Base-by-base conservation (phyloP, 1,140 invertebrate species). In the Rhizoglyphus robini region DNA sequence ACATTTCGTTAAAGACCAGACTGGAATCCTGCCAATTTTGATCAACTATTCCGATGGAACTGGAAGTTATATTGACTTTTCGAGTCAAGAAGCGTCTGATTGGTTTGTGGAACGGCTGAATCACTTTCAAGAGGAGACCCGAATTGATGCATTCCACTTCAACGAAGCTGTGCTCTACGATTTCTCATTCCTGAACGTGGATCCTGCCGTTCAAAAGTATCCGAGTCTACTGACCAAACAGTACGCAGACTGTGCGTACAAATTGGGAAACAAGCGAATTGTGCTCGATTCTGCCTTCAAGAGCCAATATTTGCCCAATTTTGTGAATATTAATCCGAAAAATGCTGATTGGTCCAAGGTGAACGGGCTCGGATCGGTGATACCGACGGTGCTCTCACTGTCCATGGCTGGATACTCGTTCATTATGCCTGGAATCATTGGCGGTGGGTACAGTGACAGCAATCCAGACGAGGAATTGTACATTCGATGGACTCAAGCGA, bases 341-440 rank as follows among this genome's bases (percentile, higher is more conserved):
- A 83, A 87, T 72, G 86, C 87, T 0, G 79, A 77, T 49, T 95
- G 89, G 89, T 82, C 81, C 4, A 79, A 83, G 68, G 81, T 86
- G 66, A 89, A 90, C 74, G 90, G 90, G 0, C 69, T 84, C 20
- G 71, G 76, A 68, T 87, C 88, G 0, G 71, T 95, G 8, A 83
- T 95, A 38, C 87, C 89, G 0, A 86, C 87, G 1, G 74, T 87
- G 0, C 75, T 93, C 1, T 84, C 86, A 20, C 46, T 72, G 65
- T 69, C 54, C 69, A 73, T 92, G 41, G 83, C 86, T 69, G 90
- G 90, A 4, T 94, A 94, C 75, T 81, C 84, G 0, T 84, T 87
- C 70, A 85, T 93, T 4, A 75, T 95, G 1, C 88, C 90, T 0
- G 90, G 94, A 72, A 91, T 94, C 86, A 85, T 96, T 69, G 91